Evolutionary conservation across 2,888 invertebrate genomes (phyloP), one percentile per base, ranked within the genome.

Genomic region (Oxystoma pomonae): DNA sequence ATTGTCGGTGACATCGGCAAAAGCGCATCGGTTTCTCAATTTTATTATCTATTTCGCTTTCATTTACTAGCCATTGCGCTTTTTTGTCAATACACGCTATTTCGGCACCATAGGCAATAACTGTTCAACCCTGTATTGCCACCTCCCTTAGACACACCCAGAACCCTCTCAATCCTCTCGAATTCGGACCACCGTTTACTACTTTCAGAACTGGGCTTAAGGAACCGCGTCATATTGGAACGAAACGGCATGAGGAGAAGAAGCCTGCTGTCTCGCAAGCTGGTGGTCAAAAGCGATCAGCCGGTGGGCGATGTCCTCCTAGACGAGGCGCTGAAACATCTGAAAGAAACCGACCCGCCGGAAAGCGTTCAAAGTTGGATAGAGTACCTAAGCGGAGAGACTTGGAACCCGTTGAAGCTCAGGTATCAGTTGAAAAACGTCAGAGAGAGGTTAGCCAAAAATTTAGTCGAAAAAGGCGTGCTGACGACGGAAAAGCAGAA

Each of bases 291-390:
- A 83, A 89, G 87, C 83, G 96, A 96, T 79, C 90, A 94, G 68
- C 95, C 96, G 53, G 98, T 98, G 61, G 99, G 99, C 58, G 99
- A 99, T 84, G 98, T 98, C 22, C 83, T 99, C 65, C 83, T 99
- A 69, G 94, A 94, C 81, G 92, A 94, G 83, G 96, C 98, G 60
- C 82, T 98, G 72, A 96, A 96, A 86, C 97, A 98, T 82, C 91
- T 99, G 80, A 98, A 97, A 84, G 98, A 98, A 79, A 99, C 98
- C 55, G 94, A 96, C 76, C 97, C 98, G 55, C 91, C 96, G 63
- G 98, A 99, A 84, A 91, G 94, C 64, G 96, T 98, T 53, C 98
- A 98, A 81, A 95, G 94, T 82, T 99, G 99, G 99, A 96, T 99
- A 81, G 99, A 99, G 85, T 99, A 98, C 83, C 86, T 99, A 58